phyloP scores from a whole-genome alignment of 2,797 vertebrate species.

The Leontopithecus rosalia region DNA sequence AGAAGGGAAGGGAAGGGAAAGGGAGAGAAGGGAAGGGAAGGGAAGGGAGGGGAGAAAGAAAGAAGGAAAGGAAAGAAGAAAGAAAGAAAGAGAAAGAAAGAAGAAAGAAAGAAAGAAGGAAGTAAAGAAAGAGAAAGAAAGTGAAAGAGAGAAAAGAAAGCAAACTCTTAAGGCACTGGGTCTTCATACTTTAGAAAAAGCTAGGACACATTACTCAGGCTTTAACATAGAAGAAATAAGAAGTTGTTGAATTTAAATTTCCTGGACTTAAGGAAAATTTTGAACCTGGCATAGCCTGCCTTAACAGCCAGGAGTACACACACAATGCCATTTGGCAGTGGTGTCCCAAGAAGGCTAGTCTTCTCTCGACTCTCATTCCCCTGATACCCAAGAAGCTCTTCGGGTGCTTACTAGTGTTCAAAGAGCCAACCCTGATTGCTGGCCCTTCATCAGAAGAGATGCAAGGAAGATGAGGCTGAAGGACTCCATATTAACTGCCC shows the following conservation, averaged over 20 bases:
- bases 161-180: not conserved
- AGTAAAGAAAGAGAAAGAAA: not conserved
- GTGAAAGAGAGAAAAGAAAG: not conserved
- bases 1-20: too few species aligned
- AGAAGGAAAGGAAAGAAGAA: rapidly evolving
- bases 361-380: not conserved
- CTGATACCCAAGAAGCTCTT: not conserved
- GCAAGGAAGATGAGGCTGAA: not conserved
- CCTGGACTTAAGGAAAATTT: not conserved
- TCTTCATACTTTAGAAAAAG: not conserved
- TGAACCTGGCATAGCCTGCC: not conserved
- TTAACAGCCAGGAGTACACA: not conserved
- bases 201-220: not conserved
- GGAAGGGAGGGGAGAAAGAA: rapidly evolving
- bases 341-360: not conserved
- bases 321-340: not conserved
- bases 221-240: not conserved
- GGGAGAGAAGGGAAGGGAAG: rapidly evolving
- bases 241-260: not conserved
- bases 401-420: not conserved
- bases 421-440: not conserved
- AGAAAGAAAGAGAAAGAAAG: too few species aligned
- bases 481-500: not conserved
- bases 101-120: not conserved
- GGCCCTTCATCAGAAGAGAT: not conserved